Evolutionary conservation across 2,888 invertebrate genomes (phyloP).

Genomic region (Eudemis profundana): DNA sequence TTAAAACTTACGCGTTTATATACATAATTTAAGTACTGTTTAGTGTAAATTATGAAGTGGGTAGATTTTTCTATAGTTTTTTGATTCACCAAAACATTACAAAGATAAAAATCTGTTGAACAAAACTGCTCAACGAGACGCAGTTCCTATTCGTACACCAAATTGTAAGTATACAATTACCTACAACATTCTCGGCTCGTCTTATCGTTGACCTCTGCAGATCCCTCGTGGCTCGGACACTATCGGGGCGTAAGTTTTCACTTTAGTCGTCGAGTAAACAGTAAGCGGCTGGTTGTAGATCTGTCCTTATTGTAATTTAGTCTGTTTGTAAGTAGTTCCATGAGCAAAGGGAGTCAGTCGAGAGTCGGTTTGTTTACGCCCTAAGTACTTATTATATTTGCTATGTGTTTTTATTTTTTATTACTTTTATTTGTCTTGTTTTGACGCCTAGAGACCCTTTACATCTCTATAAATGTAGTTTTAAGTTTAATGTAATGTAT

Average conservation of each 20-base stretch:
- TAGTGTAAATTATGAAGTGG: not conserved
- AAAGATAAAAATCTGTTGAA: not conserved
- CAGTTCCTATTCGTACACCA: slow-evolving; percentile 1
- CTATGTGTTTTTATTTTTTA: too few relatives aligned
- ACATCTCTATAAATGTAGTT: too few relatives aligned
- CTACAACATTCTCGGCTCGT: slow-evolving; percentile 5
- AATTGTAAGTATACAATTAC: slow-evolving; percentile 14
- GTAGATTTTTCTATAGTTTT: not conserved
- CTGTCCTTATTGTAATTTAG: slow-evolving; percentile 1
- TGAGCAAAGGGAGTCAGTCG: not conserved
- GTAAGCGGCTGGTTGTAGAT: slow-evolving; percentile 3
- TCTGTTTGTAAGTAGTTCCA: slow-evolving; percentile 9
- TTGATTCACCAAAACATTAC: too few relatives aligned
- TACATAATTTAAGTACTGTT: too few relatives aligned
- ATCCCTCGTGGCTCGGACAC: slow-evolving; percentile 23
- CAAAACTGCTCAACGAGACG: slow-evolving; percentile 12
- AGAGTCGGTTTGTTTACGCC: slow-evolving; percentile 4
- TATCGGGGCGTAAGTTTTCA: slow-evolving; percentile 33
- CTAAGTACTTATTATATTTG: too few relatives aligned
- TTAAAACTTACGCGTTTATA: too few relatives aligned
- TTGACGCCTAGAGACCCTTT: too few relatives aligned
- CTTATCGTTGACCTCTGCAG: slow-evolving; percentile 30
- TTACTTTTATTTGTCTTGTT: too few relatives aligned
- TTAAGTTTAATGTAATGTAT: too few relatives aligned
- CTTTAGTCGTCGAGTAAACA: slow-evolving; percentile 24